phyloP scores from a whole-genome alignment of 2,888 invertebrate species.

The Eurytoma californica region DNA sequence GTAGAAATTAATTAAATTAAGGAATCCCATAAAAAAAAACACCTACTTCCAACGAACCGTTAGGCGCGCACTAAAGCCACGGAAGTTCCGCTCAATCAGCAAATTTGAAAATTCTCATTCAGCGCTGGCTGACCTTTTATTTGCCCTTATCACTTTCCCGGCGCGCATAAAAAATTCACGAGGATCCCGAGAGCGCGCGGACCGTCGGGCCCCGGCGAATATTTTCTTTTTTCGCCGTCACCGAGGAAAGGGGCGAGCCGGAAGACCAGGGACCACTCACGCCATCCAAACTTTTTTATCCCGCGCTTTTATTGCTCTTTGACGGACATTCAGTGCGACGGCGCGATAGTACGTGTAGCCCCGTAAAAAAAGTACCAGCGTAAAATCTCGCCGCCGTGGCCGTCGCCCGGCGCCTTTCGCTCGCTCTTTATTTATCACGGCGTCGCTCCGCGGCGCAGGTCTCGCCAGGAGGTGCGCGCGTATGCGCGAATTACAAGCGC shows the following conservation, averaged over 20 bases:
- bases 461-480: too few relatives aligned
- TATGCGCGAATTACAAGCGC: constrained; percentile 43
- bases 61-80: neutral
- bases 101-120: constrained; percentile 49
- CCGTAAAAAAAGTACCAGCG: constrained; percentile 45
- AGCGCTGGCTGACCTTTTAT: constrained; percentile 37
- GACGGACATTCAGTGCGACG: constrained; percentile 53
- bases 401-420: neutral
- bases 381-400: constrained; percentile 38
- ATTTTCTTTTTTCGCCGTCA: neutral
- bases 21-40: constrained; percentile 21
- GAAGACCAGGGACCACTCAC: constrained; percentile 6
- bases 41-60: neutral
- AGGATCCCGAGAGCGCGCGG: constrained; percentile 22
- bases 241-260: neutral
- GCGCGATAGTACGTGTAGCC: constrained; percentile 50
- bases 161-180: constrained; percentile 48
- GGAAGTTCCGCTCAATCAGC: constrained; percentile 37
- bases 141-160: constrained; percentile 44
- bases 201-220: neutral
- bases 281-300: constrained; percentile 52
- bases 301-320: constrained; percentile 48
- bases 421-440: neutral
- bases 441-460: too few relatives aligned
- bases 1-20: constrained; percentile 33